These are phyloP conservation scores for Falco novaeseelandiae DNA, from an alignment of 2,797 vertebrate genomes.

Conservation along the genomic window DNA sequence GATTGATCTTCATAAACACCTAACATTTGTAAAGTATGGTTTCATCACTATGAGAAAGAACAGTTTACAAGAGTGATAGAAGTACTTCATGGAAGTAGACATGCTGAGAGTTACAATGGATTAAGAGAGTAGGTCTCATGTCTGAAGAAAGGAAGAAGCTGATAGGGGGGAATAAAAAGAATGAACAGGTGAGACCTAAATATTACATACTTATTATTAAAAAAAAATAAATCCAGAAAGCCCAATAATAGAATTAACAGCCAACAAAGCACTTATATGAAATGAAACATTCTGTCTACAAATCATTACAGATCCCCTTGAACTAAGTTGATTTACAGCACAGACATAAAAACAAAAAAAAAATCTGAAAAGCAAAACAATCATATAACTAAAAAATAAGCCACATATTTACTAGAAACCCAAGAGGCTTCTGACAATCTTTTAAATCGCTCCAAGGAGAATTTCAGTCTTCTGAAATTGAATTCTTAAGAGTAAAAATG, in stretches of 20 bases:
- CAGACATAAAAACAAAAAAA: background rate
- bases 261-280: background rate
- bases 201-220: background rate
- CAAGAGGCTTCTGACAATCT: background rate
- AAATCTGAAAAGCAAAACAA: background rate
- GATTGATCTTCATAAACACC: background rate
- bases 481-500: background rate
- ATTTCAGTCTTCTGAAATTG: background rate
- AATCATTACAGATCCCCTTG: background rate
- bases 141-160: background rate
- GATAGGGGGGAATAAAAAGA: background rate
- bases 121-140: background rate
- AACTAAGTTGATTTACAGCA: background rate
- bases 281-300: background rate
- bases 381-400: background rate
- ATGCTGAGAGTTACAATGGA: background rate
- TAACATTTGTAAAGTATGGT: background rate
- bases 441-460: conserved; percentile 1
- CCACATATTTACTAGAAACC: background rate
- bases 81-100: background rate
- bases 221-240: background rate
- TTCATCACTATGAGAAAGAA: background rate
- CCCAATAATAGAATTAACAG: background rate
- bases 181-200: background rate
- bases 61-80: background rate